phyloP scores from a whole-genome alignment of 2,113 vertebrate species.

The Felis catus region F.catus_Fca126_mat1.0 CM031418.1:51790001-51790500 shows the following conservation, averaged over 20 bases:
- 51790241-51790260: not conserved
- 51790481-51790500: not conserved
- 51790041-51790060: constrained; percentile 89
- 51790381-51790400: not conserved
- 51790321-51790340: not conserved
- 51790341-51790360: not conserved
- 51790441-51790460: not conserved
- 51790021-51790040: constrained; percentile 92
- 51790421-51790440: not conserved
- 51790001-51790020: constrained; percentile 89
- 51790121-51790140: not conserved
- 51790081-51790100: not conserved
- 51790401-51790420: constrained; percentile 24
- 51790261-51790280: constrained; percentile 1
- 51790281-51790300: not conserved
- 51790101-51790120: not conserved
- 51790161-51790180: not conserved
- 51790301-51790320: not conserved
- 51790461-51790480: not conserved
- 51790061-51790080: not conserved
- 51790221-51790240: not conserved
- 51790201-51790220: not conserved
- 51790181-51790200: not conserved
- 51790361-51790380: not conserved
- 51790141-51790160: not conserved